These are phyloP conservation scores for Troglohyphantes excavatus DNA, from an alignment of 2,888 invertebrate genomes.

Conservation along the genomic window DNA sequence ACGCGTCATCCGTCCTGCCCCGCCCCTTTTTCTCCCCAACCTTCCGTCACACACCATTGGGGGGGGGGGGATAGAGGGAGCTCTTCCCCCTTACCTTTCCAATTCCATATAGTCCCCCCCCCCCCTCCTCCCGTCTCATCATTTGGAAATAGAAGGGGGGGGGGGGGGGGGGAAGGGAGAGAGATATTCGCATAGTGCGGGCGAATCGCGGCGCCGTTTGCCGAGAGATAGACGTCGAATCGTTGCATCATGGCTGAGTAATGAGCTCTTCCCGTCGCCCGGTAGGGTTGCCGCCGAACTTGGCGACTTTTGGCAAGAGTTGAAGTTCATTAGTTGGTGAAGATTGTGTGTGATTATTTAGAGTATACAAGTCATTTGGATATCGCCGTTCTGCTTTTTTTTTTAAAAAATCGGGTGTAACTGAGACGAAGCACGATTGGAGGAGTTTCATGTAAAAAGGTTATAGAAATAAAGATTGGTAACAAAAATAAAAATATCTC, in stretches of 20 bases:
- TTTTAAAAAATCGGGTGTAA: too few species aligned
- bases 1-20: constrained; percentile 59
- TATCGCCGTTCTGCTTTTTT: background rate
- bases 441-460: too few species aligned
- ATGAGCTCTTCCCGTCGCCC: constrained; percentile 56
- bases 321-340: background rate
- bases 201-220: constrained; percentile 75
- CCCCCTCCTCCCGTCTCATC: background rate
- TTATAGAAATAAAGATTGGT: too few species aligned
- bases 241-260: constrained; percentile 76
- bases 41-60: background rate
- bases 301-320: constrained; percentile 23
- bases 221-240: constrained; percentile 67
- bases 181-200: constrained; percentile 31
- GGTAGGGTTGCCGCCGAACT: constrained; percentile 48
- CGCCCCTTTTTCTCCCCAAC: constrained; percentile 57
- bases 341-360: too few species aligned
- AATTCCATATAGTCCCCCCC: background rate
- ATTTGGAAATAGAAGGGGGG: constrained; percentile 21
- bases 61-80: too few species aligned
- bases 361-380: too few species aligned
- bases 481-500: too few species aligned
- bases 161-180: background rate
- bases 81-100: constrained; percentile 7
- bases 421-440: too few species aligned